These are phyloP conservation scores for Zaprionus obscuricornis DNA, from an alignment of 2,888 invertebrate genomes.

Conservation along the genomic window DNA sequence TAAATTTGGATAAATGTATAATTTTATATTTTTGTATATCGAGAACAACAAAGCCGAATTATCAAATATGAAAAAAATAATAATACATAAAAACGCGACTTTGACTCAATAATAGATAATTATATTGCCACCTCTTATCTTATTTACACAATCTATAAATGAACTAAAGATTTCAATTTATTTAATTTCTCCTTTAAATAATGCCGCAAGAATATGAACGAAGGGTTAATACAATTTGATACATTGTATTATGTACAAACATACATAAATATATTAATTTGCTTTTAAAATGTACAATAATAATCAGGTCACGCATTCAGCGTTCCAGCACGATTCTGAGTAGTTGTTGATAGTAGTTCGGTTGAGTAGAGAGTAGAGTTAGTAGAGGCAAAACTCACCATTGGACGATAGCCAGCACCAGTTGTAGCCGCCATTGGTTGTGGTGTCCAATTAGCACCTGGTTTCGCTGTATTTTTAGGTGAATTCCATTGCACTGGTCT, in stretches of 20 bases:
- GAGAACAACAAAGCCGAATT: no score
- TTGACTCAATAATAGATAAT: conserved; percentile 68
- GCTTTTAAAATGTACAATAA: conserved; percentile 38
- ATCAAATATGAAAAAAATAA: conserved; percentile 8
- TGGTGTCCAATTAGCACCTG: conserved; percentile 92
- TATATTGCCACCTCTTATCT: conserved; percentile 33
- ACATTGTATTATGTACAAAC: conserved; percentile 43
- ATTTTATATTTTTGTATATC: no score
- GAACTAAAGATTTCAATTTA: conserved; percentile 46
- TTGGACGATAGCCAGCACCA: conserved; percentile 93
- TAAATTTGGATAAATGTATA: no score
- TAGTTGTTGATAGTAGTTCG: conserved; percentile 45
- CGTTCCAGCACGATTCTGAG: conserved; percentile 31
- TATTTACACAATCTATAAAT: conserved; percentile 65
- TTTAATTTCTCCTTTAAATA: conserved; percentile 34
- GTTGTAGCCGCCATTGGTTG: conserved; percentile 95
- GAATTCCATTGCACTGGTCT: conserved; percentile 96
- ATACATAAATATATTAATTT: conserved; percentile 39
- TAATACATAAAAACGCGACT: conserved; percentile 24
- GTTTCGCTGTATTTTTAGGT: conserved; percentile 93
- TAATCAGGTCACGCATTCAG: no score
- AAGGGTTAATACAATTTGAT: conserved; percentile 55
- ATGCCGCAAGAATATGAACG: conserved; percentile 47
- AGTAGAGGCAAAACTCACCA: conserved; percentile 86
- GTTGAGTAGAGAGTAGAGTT: conserved; percentile 66